Base-by-base conservation (phyloP, 2,113 vertebrate genomes). In the Pao palembangensis region DNA sequence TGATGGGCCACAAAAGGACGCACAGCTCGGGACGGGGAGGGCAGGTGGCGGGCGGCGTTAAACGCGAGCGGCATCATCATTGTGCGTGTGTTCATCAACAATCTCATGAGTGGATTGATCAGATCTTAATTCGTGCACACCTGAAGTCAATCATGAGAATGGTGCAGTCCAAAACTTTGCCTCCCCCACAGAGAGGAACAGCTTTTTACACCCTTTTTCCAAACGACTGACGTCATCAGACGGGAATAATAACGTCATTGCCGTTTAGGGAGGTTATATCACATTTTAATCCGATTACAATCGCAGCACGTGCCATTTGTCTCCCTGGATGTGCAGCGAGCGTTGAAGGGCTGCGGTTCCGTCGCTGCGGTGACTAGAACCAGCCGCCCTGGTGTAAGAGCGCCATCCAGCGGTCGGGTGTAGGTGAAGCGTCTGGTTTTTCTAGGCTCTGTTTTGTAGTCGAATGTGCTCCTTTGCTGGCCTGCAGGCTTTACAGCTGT, bases 381-480 rank as follows among this genome's bases (percentile, higher is more conserved):
- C 65, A 67, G 67, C 73, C 64, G 67, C 59, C 68, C 71, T 51
- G 61, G 64, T 78, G 63, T 53, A 56, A 61, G 63, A 75, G 75
- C 63, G 58, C 73, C 70, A 72, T 52, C 69, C 76, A 46, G 61
- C 69, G 67, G 56, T 19, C 67, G 75, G 77, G 72, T 70, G 71
- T 79, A 67, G 34, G 64, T 55, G 75, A 82, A 81, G 67, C 57
- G 76, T 80, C 69, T 79, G 54, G 70, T 46, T 75, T 49, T 68
- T 76, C 66, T 69, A 71, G 62, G 76, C 63, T 79, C 63, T 49
- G 65, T 80, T 77, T 59, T 21, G 75, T 76, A 54, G 55, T 81
- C 82, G 71, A 83, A 75, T 67, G 79, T 84, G 79, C 75, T 81
- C 80, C 79, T 83, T 69, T 78, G 81, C 84, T 71, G 81, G 79